Evolutionary conservation across 2,797 vertebrate genomes (phyloP).

Genomic region (Pipistrellus nathusii): DNA sequence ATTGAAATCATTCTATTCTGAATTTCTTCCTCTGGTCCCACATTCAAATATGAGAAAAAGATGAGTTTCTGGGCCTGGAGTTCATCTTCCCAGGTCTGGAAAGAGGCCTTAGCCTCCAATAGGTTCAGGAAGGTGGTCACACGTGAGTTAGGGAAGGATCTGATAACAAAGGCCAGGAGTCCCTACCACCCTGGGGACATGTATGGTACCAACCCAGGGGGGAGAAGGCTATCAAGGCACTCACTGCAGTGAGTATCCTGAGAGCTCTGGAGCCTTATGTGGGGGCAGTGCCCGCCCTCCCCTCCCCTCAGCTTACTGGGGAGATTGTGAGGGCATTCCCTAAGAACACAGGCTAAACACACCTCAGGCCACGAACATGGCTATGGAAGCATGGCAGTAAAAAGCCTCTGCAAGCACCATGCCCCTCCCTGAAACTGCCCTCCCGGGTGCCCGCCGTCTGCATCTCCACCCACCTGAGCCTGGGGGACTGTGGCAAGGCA

Average conservation of each 20-base stretch:
- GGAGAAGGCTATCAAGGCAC: neutral
- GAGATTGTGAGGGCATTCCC: fast-evolving
- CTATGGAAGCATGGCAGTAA: fast-evolving
- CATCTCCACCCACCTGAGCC: fast-evolving
- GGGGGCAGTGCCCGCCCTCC: fast-evolving
- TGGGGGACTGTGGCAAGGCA: neutral
- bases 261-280: neutral
- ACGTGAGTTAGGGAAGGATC: fast-evolving
- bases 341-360: fast-evolving
- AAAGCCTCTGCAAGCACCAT: fast-evolving
- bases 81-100: neutral
- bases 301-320: neutral
- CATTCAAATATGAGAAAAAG: fast-evolving
- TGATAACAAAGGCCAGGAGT: neutral
- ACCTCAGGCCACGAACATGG: fast-evolving
- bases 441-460: neutral
- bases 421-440: neutral
- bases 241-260: fast-evolving
- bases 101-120: neutral
- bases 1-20: neutral
- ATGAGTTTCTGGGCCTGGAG: neutral
- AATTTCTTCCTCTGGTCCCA: neutral
- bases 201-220: too few species aligned
- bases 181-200: neutral
- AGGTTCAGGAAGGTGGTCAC: fast-evolving